Percentiles rank a stretch among this genome's conserved stretches.
These are phyloP conservation scores for Diachasma alloeum DNA, from an alignment of 1,140 invertebrate genomes.

Conservation along the genomic window DNA sequence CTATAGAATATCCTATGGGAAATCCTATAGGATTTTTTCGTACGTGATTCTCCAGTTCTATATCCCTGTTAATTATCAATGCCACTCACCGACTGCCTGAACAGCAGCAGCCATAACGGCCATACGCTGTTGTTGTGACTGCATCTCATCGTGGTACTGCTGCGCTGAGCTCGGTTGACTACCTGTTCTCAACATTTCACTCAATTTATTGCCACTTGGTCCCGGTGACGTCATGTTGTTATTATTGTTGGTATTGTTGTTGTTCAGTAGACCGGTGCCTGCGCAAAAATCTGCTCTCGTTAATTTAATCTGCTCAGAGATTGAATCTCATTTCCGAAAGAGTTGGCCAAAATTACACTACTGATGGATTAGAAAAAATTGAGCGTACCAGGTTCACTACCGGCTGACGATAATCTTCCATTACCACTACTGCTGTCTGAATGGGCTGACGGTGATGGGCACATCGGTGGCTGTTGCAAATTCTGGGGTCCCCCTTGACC, in stretches of 20 bases:
- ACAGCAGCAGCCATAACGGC: conserved; percentile 77
- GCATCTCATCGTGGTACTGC: conserved; percentile 76
- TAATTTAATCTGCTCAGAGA: conserved; percentile 41
- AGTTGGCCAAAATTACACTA: background rate
- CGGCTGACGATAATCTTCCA: conserved; percentile 78
- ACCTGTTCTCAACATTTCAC: conserved; percentile 71
- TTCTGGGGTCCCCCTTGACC: conserved; percentile 66
- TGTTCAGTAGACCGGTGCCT: conserved; percentile 68
- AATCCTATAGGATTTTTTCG: too few relatives aligned
- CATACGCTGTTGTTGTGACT: conserved; percentile 77
- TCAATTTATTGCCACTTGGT: conserved; percentile 70
- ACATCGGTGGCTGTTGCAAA: conserved; percentile 70
- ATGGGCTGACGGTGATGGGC: conserved; percentile 81
- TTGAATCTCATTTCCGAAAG: background rate
- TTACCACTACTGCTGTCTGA: conserved; percentile 84
- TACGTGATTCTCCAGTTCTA: background rate
- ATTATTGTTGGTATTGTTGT: conserved; percentile 76
- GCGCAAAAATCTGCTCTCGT: conserved; percentile 64
- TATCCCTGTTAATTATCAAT: background rate
- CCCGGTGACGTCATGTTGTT: conserved; percentile 68
- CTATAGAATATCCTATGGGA: too few relatives aligned
- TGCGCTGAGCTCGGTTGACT: conserved; percentile 63
- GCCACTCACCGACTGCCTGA: conserved; percentile 65
- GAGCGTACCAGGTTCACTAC: conserved; percentile 73
- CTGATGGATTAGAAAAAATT: conserved; percentile 35